These are phyloP conservation scores for Drosophila melanogaster DNA, from an alignment of 1,140 invertebrate genomes.

Conservation along the genomic window Release_6_plus_ISO1_MT NT_033777.3:9116001-9116500, in stretches of 20 bases:
- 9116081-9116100: constrained; percentile 22
- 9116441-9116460: constrained; percentile 76
- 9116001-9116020: no score
- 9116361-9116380: constrained; percentile 53
- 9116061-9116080: constrained; percentile 25
- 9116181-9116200: constrained; percentile 27
- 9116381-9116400: constrained; percentile 83
- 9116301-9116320: constrained; percentile 36
- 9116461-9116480: constrained; percentile 55
- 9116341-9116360: no score
- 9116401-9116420: constrained; percentile 44
- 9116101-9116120: constrained; percentile 26
- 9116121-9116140: constrained; percentile 44
- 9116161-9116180: constrained; percentile 54
- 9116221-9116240: constrained; percentile 38
- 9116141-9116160: constrained; percentile 50
- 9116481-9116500: constrained; percentile 53
- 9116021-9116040: constrained; percentile 17
- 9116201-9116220: background rate
- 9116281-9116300: constrained; percentile 79
- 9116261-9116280: constrained; percentile 35
- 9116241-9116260: constrained; percentile 34
- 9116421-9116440: constrained; percentile 74
- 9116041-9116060: constrained; percentile 48
- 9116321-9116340: background rate